Percentiles rank a stretch among this genome's conserved stretches.
phyloP scores from a whole-genome alignment of 1,140 invertebrate genomes.

The Phymastichus coffea region DNA sequence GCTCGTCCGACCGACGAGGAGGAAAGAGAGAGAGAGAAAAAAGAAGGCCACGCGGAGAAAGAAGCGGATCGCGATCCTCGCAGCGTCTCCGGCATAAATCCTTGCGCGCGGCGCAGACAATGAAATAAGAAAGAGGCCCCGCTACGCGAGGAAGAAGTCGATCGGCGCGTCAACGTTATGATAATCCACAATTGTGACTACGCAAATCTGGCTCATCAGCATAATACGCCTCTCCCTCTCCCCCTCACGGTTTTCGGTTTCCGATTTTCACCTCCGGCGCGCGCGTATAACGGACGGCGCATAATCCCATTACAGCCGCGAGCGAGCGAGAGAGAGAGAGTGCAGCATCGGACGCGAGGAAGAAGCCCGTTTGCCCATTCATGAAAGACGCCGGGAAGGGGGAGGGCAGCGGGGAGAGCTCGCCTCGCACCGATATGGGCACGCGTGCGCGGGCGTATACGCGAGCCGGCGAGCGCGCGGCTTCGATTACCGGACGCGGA shows the following conservation, averaged over 20 bases:
- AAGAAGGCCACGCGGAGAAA: no score
- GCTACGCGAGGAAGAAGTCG: no score
- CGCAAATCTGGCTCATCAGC: constrained; percentile 21
- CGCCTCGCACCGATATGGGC: constrained; percentile 38
- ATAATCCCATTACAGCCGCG: no score
- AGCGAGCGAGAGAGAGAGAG: constrained; percentile 18
- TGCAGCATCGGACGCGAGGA: no score
- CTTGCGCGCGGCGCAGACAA: no score
- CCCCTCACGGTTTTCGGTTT: no score
- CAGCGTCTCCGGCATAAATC: no score
- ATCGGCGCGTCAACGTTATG: constrained; percentile 21
- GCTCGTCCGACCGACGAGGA: no score
- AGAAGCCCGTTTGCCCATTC: constrained; percentile 39
- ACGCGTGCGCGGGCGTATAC: constrained; percentile 38
- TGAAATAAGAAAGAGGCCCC: no score
- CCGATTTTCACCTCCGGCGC: neutral
- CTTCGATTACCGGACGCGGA: constrained; percentile 20
- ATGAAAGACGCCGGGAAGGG: constrained; percentile 33
- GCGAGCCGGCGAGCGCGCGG: constrained; percentile 6
- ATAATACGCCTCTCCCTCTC: constrained; percentile 17
- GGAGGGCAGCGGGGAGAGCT: constrained; percentile 28
- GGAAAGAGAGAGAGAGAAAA: no score
- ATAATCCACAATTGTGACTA: constrained; percentile 30
- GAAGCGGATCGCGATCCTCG: no score
- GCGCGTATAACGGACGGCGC: neutral